Percentiles rank a stretch among this genome's conserved stretches.
Conservation (phyloP, 2,113 vertebrate species). For the Echinops telfairi region DNA sequence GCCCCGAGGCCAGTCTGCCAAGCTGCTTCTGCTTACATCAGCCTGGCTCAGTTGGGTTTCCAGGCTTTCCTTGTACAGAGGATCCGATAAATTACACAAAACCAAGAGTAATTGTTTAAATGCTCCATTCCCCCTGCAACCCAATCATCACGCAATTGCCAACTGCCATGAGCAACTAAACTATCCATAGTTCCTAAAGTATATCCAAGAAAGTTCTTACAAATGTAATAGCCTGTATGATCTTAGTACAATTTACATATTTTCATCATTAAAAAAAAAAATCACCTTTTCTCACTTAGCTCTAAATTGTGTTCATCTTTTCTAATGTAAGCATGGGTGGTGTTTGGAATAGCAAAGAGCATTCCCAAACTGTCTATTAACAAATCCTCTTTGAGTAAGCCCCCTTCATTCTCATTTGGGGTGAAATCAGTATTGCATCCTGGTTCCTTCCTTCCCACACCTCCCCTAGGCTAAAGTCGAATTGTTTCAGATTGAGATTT, state of each 20-base stretch:
- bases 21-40: neutral
- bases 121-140: neutral
- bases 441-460: conserved; percentile 74
- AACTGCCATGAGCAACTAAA: neutral
- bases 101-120: neutral
- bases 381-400: neutral
- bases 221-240: neutral
- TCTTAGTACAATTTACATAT: neutral
- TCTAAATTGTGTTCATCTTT: neutral
- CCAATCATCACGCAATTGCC: neutral
- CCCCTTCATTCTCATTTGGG: conserved; percentile 72
- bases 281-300: conserved; percentile 22
- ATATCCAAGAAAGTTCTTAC: conserved; percentile 23
- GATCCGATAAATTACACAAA: neutral
- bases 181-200: neutral
- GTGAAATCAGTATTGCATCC: conserved; percentile 79
- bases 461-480: conserved; percentile 84
- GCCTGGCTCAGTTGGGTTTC: neutral
- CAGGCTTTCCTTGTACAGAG: neutral
- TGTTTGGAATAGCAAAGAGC: conserved; percentile 10
- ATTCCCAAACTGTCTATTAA: conserved; percentile 16
- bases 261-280: conserved; percentile 4
- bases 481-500: conserved; percentile 83
- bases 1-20: too few species aligned
- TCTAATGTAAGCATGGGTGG: neutral